Evolutionary conservation across 2,888 invertebrate genomes (phyloP).

Genomic region (Lepidochitona cinerea): DNA sequence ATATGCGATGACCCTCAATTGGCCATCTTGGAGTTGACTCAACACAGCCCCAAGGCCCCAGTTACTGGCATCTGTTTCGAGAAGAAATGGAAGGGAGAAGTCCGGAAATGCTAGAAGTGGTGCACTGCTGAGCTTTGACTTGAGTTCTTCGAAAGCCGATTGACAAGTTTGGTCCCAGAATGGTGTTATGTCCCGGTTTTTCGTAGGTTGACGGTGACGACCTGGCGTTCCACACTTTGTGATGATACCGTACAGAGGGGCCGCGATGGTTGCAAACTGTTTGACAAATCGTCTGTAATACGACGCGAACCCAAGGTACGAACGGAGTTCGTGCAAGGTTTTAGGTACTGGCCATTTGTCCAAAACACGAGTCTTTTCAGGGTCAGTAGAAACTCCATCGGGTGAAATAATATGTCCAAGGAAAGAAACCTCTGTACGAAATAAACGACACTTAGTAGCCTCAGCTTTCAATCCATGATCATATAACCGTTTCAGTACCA

Average conservation of each 20-base stretch:
- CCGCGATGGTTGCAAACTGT: neutral
- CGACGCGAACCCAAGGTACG: neutral
- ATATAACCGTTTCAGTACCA: neutral
- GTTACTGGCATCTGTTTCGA: slow-evolving; percentile 21
- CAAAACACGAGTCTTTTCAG: neutral
- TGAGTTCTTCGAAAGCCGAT: slow-evolving; percentile 22
- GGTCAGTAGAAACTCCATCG: neutral
- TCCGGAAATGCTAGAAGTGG: slow-evolving; percentile 28
- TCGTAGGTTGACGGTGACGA: neutral
- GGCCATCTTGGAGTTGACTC: slow-evolving; percentile 17
- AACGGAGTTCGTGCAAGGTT: neutral
- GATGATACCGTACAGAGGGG: neutral
- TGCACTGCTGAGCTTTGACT: slow-evolving; percentile 20
- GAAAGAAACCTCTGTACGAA: neutral
- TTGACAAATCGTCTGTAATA: neutral
- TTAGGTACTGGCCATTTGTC: neutral
- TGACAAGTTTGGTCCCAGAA: slow-evolving; percentile 23
- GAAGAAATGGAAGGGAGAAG: slow-evolving; percentile 14
- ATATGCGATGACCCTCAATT: slow-evolving; percentile 27
- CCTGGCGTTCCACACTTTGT: neutral
- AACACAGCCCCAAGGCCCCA: slow-evolving; percentile 26
- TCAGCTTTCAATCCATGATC: neutral
- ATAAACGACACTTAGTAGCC: neutral
- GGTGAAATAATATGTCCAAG: neutral
- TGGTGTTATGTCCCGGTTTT: neutral